A percentile compares a stretch with the other conserved stretches of the same genome.
phyloP scores from a whole-genome alignment of 2,113 vertebrate genomes.

The Pseudolaguvia tuberculata region DNA sequence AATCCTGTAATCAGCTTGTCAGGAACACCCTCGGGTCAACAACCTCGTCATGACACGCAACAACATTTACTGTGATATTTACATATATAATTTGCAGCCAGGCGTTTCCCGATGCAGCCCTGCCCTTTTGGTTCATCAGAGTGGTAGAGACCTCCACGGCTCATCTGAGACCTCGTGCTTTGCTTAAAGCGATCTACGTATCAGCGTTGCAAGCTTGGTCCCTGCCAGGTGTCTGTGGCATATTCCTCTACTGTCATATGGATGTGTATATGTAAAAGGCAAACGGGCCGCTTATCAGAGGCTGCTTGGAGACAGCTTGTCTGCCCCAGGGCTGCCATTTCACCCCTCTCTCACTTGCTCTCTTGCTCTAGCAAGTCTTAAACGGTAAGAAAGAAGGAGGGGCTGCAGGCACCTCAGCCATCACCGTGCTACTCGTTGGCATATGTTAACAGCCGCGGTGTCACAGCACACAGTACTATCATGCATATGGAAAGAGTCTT shows the following conservation, averaged over 20 bases:
- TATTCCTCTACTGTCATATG: conserved; percentile 44
- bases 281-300: conserved; percentile 53
- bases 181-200: conserved; percentile 40
- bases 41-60: conserved; percentile 18
- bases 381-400: conserved; percentile 28
- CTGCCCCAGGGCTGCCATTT: conserved; percentile 55
- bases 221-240: conserved; percentile 47
- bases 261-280: conserved; percentile 53
- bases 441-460: conserved; percentile 53
- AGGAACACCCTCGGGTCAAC: conserved; percentile 35
- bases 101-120: conserved; percentile 29
- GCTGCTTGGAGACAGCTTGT: conserved; percentile 57
- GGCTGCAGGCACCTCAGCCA: conserved; percentile 24
- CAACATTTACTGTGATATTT: conserved; percentile 36
- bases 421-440: conserved; percentile 39
- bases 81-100: conserved; percentile 29
- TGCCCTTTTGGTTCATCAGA: conserved; percentile 41
- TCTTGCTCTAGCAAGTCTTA: conserved; percentile 38
- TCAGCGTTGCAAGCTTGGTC: conserved; percentile 38
- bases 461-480: conserved; percentile 40
- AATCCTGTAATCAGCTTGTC: conserved; percentile 49
- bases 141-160: conserved; percentile 29
- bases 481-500: conserved; percentile 55
- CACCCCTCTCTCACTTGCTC: conserved; percentile 48
- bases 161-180: conserved; percentile 37